Conservation (phyloP, 2,888 invertebrate genomes). For the Drosophila koepferae region DNA sequence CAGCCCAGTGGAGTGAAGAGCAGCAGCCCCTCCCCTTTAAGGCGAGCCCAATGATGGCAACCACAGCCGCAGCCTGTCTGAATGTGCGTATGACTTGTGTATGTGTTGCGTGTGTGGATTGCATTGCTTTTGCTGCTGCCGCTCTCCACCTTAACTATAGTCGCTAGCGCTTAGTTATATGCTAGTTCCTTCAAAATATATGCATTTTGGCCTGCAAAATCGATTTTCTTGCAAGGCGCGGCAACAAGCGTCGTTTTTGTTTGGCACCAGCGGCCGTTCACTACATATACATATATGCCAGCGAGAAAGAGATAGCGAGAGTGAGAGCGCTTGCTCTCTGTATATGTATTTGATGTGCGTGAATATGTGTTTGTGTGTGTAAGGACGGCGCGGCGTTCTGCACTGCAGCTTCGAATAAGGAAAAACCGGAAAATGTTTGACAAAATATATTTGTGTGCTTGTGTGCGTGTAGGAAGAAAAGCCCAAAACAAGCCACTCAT, state of each 20-base stretch:
- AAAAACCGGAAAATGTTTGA: conserved; percentile 78
- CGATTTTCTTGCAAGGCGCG: conserved; percentile 80
- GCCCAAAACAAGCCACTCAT: conserved; percentile 45
- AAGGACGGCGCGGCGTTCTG: conserved; percentile 53
- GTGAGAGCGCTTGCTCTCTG: conserved; percentile 38
- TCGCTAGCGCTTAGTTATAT: conserved; percentile 51
- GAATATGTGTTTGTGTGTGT: conserved; percentile 34
- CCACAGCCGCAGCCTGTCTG: conserved; percentile 40
- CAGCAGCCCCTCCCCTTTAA: conserved; percentile 57
- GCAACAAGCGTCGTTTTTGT: conserved; percentile 70
- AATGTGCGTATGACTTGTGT: conserved; percentile 29
- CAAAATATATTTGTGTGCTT: conserved; percentile 50
- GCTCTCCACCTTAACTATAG: conserved; percentile 27
- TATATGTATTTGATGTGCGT: conserved; percentile 18
- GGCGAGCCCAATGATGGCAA: conserved; percentile 40
- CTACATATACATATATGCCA: conserved; percentile 33
- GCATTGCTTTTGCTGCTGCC: conserved; percentile 27
- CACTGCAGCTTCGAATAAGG: conserved; percentile 75
- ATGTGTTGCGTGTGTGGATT: conserved; percentile 37
- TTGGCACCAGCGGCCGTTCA: conserved; percentile 43
- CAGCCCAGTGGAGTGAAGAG: conserved; percentile 41
- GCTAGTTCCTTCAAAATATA: conserved; percentile 51
- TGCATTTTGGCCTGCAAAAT: conserved; percentile 73
- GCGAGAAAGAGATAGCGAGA: conserved; percentile 23
- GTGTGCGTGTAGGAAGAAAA: conserved; percentile 45